Percentiles rank a stretch among this genome's conserved stretches.
Evolutionary conservation across 2,888 invertebrate species (phyloP).

Genomic region (Omphaloscelis lunosa): DNA sequence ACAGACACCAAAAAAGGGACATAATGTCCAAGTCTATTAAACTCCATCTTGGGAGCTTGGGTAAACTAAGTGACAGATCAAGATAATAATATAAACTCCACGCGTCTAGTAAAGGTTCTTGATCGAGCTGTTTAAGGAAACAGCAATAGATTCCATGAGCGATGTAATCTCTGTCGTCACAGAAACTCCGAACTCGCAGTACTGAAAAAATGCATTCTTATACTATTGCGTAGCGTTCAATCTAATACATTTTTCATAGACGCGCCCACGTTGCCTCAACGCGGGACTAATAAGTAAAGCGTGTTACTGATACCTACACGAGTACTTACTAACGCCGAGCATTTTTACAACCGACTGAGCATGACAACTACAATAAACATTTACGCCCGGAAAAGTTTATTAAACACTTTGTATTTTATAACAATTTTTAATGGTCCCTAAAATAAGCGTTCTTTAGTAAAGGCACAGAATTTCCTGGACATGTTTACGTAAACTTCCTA

Average conservation of each 20-base stretch:
- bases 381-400: conserved; percentile 11
- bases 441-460: conserved; percentile 11
- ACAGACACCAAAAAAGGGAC: not conserved
- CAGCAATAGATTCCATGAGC: not conserved
- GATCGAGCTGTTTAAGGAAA: conserved; percentile 31
- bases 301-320: conserved; percentile 20
- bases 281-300: conserved; percentile 18
- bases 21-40: not conserved
- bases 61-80: not conserved
- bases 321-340: conserved; percentile 1
- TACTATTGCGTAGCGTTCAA: conserved; percentile 25
- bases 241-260: conserved; percentile 58
- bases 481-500: conserved; percentile 48
- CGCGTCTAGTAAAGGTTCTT: conserved; percentile 11
- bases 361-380: conserved; percentile 35
- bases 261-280: conserved; percentile 42
- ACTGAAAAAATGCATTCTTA: conserved; percentile 40
- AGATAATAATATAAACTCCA: not conserved
- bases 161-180: conserved; percentile 7
- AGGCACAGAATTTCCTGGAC: conserved; percentile 35
- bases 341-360: conserved; percentile 53
- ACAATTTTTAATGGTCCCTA: not conserved
- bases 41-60: not conserved
- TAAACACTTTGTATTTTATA: conserved; percentile 1
- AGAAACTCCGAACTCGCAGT: conserved; percentile 14